These are phyloP conservation scores for Arctia plantaginis DNA, from an alignment of 2,888 invertebrate genomes.

Conservation along the genomic window DNA sequence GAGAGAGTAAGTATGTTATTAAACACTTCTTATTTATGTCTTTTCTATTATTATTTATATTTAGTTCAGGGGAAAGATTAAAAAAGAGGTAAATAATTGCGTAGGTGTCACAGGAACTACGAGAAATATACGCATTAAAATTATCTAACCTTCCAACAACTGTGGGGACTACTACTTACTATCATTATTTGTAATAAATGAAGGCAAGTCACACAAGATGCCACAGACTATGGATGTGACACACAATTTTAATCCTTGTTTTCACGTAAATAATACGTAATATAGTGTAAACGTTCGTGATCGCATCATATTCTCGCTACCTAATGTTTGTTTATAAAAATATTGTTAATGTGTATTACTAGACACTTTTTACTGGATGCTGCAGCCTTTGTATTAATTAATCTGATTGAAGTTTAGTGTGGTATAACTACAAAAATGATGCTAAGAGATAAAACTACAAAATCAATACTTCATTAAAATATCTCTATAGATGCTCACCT, in stretches of 20 bases:
- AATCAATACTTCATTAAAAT: not conserved
- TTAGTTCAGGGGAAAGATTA: no score
- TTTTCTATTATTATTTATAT: no score
- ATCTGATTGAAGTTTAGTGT: not conserved
- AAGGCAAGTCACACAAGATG: not conserved
- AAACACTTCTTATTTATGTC: no score
- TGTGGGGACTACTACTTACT: not conserved
- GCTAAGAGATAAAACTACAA: not conserved
- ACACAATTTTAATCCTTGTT: not conserved
- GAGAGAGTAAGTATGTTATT: no score
- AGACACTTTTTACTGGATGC: no score
- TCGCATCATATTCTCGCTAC: no score
- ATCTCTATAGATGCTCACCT: constrained; percentile 34
- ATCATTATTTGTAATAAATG: not conserved
- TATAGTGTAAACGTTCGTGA: no score
- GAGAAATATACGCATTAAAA: not conserved
- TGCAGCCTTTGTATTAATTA: no score
- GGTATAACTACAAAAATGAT: no score
- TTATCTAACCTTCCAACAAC: not conserved
- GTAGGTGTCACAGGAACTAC: not conserved
- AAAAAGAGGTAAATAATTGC: no score
- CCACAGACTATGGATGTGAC: not conserved
- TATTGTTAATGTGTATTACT: no score
- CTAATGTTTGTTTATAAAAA: no score
- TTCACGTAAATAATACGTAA: not conserved